Conservation (phyloP, 2,113 vertebrate species). For the Phaetusa simplex region DNA sequence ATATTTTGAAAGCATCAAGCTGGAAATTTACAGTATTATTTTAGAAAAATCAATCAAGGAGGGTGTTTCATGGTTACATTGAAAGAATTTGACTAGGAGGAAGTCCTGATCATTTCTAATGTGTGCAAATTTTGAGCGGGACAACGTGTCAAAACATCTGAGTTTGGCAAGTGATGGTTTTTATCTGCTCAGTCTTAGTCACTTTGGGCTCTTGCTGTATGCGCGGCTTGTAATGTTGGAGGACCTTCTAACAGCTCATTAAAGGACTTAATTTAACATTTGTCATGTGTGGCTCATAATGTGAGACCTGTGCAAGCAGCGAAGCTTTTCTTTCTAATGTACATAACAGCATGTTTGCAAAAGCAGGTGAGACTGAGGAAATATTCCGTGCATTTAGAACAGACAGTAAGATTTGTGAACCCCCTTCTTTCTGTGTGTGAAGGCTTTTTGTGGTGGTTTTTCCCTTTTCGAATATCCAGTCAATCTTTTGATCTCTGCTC, state of each 20-base stretch:
- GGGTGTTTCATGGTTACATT: neutral
- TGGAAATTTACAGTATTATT: neutral
- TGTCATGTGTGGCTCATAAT: neutral
- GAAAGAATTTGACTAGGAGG: neutral
- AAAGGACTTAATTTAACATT: neutral
- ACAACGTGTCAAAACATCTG: neutral
- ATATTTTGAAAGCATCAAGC: neutral
- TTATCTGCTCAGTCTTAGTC: neutral
- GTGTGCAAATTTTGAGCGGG: neutral
- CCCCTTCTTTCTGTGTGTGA: neutral
- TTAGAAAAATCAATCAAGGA: neutral
- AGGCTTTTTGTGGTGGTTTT: neutral
- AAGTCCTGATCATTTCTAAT: neutral
- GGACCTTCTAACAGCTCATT: neutral
- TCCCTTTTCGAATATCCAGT: neutral
- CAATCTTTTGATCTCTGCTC: neutral
- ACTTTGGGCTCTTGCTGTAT: neutral
- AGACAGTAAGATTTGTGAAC: neutral
- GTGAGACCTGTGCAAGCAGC: neutral
- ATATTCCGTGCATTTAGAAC: neutral
- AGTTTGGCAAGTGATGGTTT: neutral
- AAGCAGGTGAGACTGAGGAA: conserved; percentile 4
- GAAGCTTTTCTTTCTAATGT: neutral
- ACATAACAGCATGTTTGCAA: neutral
- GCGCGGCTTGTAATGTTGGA: neutral